Evolutionary conservation across 2,888 invertebrate genomes (phyloP), one percentile per base, ranked within the genome.

Genomic region (Balanococcus diminutus): DNA sequence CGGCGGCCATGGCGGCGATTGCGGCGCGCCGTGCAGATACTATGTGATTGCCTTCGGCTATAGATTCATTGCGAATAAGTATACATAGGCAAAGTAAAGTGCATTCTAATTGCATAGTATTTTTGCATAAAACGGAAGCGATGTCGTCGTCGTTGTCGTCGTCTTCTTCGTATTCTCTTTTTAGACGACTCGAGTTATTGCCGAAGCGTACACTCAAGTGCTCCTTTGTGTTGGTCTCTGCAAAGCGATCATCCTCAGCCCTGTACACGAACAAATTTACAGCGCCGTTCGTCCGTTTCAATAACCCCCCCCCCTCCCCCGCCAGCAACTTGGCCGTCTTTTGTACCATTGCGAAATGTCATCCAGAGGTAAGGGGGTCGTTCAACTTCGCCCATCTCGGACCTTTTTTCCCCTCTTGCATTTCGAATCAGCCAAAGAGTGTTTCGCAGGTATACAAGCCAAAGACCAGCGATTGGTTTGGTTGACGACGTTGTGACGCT

Each of bases 71-170:
- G 84, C 84, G 31, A 72, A n/a, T n/a, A n/a, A n/a, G 31, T 67
- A 84, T 11, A 83, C 16, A 83, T 32, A 84, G 28, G 67, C 84
- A 19, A 79, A 84, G 84, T 84, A 84, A 84, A 84, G 84, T 84
- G 84, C 84, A 84, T 84, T 84, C 84, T 84, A 84, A 84, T 84
- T 84, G 84, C 84, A 46, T 75, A 75, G 75, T 84, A 84, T 84
- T 84, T 84, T 75, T 84, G 84, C 84, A 84, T 84, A 84, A 84
- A 84, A 84, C 72, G 84, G 84, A 84, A 84, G 84, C 84, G 42
- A 75, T 75, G 84, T 84, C 84, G 72, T 72, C 22, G 9, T 81
- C 36, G 61, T 42, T 14, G 42, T 42, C 8, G 42, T 42, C 14
- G 42, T 42, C 51, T n/a, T 51, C 72, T 25, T 67, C 67, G 28